Base-by-base conservation (phyloP, 2,113 vertebrate species). In the Tiliqua scincoides region DNA sequence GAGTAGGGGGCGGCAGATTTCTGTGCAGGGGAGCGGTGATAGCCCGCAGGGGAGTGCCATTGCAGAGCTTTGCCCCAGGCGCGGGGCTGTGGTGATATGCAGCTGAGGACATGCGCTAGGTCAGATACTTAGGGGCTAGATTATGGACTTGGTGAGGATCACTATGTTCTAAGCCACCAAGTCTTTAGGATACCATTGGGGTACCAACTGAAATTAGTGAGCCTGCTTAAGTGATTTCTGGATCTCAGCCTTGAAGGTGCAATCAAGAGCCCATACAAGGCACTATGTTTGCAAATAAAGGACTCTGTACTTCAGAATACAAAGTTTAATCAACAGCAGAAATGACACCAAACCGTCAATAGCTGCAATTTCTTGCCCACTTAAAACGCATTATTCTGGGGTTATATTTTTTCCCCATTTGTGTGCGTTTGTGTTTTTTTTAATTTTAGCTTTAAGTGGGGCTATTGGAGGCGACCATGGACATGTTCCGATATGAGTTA, bases 401-500 rank as follows among this genome's bases (percentile, higher is more conserved):
- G 93, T 95, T 94, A 86, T 80, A 79, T 85, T 79, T 72, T 72
- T 32, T 9, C n/a, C 54, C 35, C 61, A 93, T 94, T 94, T 93
- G 92, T 57, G 78, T 80, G 54, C 54, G 54, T 94, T 91, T 86
- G 0, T 0, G 88, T 92, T 82, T 88, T 90, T 68, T 87, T 88
- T 88, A 92, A 89, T 88, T 77, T 48, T 88, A 48, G 86, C 85
- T 89, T 52, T 79, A 88, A 89, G 94, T 93, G 11, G 37, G 92
- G 93, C 95, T 94, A 94, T 93, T 68, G 43, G 91, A 95, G 88
- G 89, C 91, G 88, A 96, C 95, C 95, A 94, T 3, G 93, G 94
- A 95, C 95, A 91, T 95, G 93, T 95, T 96, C 93, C 90, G 93
- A 96, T 96, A 96, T 90, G 94, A 96, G 96, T 97, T 97, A 97